Evolutionary conservation across 2,888 invertebrate genomes (phyloP).

Genomic region (Mycogona germanica): DNA sequence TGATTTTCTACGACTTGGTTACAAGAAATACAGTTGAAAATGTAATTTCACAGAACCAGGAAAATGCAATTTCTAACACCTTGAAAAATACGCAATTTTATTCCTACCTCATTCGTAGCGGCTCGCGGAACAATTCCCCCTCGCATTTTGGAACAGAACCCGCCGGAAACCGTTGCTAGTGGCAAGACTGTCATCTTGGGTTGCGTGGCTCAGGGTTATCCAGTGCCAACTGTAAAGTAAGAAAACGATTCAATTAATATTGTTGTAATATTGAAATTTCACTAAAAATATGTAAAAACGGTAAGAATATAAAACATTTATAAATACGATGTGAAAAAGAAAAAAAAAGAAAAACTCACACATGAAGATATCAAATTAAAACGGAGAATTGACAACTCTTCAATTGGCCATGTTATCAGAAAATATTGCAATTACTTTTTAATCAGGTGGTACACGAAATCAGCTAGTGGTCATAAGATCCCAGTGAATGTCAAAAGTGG

Average conservation of each 20-base stretch:
- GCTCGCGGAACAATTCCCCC: constrained; percentile 9
- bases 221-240: constrained; percentile 9
- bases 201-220: constrained; percentile 16
- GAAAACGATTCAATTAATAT: too few relatives aligned
- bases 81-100: neutral
- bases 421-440: neutral
- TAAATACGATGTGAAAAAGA: too few relatives aligned
- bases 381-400: too few relatives aligned
- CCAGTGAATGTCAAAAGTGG: neutral
- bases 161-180: neutral
- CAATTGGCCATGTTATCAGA: neutral
- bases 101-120: neutral
- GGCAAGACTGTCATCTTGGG: constrained; percentile 6
- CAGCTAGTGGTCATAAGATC: neutral
- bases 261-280: too few relatives aligned
- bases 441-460: constrained; percentile 12
- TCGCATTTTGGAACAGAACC: neutral
- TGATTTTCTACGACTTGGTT: too few relatives aligned
- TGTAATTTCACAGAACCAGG: too few relatives aligned
- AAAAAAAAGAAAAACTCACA: too few relatives aligned
- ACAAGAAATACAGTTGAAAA: too few relatives aligned
- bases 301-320: too few relatives aligned
- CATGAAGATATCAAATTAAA: too few relatives aligned
- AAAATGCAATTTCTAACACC: too few relatives aligned
- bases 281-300: too few relatives aligned